Evolutionary conservation across 2,888 invertebrate genomes (phyloP).

Genomic region (Mimachlamys varia): DNA sequence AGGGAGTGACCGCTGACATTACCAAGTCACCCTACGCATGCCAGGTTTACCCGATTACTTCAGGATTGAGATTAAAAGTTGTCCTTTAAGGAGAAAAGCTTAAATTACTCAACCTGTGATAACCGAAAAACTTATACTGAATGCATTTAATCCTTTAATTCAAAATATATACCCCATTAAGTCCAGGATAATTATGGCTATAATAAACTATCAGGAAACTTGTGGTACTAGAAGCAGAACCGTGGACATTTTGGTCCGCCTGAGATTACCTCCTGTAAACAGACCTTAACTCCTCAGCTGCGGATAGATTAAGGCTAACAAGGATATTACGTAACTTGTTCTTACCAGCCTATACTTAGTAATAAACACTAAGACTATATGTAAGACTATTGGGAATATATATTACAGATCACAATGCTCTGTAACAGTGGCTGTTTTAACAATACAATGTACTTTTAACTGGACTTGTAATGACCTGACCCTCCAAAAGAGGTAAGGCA

Average conservation of each 20-base stretch:
- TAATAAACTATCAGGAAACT: neutral
- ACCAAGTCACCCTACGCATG: neutral
- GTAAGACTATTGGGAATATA: too few species aligned
- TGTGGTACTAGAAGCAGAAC: neutral
- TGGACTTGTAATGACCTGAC: too few species aligned
- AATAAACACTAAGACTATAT: neutral
- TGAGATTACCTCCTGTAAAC: neutral
- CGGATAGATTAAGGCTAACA: neutral
- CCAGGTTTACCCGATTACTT: neutral
- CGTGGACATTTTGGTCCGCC: neutral
- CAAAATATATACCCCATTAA: neutral
- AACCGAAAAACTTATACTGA: neutral
- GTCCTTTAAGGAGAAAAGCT: neutral
- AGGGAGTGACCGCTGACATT: slow-evolving; percentile 5
- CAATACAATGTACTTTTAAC: too few species aligned
- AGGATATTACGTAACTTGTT: neutral
- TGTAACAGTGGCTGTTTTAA: too few species aligned
- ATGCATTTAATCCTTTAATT: neutral
- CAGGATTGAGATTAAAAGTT: neutral
- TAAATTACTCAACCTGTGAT: neutral
- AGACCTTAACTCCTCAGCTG: neutral
- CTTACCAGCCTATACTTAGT: neutral
- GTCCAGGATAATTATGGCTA: neutral
- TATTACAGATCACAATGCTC: too few species aligned
- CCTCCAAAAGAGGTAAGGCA: too few species aligned